A percentile compares a stretch with the other conserved stretches of the same genome.
Conservation (phyloP, 2,113 vertebrate genomes). For the Epinephelus lanceolatus region DNA sequence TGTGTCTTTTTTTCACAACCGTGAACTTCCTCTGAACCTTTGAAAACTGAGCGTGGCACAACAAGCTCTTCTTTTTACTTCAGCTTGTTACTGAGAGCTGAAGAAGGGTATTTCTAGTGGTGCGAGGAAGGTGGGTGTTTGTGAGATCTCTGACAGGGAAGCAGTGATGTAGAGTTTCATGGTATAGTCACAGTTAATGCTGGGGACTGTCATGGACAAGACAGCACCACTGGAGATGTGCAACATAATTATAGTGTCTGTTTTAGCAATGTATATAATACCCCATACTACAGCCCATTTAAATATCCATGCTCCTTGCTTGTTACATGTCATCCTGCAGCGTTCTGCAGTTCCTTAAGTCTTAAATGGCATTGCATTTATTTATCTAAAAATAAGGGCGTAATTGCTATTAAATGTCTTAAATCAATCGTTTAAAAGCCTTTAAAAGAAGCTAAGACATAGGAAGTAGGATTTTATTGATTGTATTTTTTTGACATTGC, state of each 20-base stretch:
- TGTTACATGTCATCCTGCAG: conserved; percentile 9
- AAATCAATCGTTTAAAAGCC: too few species aligned
- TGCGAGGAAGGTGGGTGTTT: conserved; percentile 26
- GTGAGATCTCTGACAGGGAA: conserved; percentile 44
- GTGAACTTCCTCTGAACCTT: conserved; percentile 69
- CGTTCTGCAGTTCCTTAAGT: too few species aligned
- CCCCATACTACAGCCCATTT: background rate
- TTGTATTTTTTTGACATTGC: too few species aligned
- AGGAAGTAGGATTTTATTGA: too few species aligned
- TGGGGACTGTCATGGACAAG: conserved; percentile 40
- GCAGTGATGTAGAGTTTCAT: conserved; percentile 37
- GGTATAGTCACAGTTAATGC: conserved; percentile 38
- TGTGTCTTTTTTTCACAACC: conserved; percentile 12
- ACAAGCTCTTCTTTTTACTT: conserved; percentile 36
- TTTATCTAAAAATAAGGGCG: too few species aligned
- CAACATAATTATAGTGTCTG: conserved; percentile 32
- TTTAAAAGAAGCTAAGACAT: too few species aligned
- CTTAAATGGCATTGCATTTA: too few species aligned
- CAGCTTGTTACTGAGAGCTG: conserved; percentile 52
- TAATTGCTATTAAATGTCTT: too few species aligned
- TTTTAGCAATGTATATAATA: background rate
- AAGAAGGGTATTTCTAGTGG: conserved; percentile 44
- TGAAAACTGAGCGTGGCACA: conserved; percentile 28
- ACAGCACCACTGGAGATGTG: background rate
- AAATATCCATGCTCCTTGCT: conserved; percentile 7